Base-by-base conservation (phyloP, 2,797 vertebrate genomes). In the Australoheros facetus region DNA sequence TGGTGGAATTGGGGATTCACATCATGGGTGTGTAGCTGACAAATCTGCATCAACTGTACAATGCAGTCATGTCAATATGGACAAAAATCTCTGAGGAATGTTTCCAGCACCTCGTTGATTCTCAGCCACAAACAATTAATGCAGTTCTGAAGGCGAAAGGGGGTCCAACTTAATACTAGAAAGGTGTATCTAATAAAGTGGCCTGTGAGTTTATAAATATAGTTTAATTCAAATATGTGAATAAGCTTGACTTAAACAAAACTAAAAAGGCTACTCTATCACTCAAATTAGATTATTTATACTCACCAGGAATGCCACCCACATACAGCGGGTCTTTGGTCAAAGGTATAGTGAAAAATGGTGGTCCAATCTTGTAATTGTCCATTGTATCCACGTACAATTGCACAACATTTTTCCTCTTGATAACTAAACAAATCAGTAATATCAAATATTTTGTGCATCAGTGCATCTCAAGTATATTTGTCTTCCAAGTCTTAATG, bases 301-400 rank as follows among this genome's bases (percentile, higher is more conserved):
- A 66, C 85, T 89, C 95, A 99, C 98, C 97, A 96, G 97, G 97
- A 92, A 97, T 82, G 60, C 96, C 96, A 9, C 97, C 98, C 0
- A 99, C 92, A 91, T 97, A 96, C 11, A 99, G 92, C 4, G 95
- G 94, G 77, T 95, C 92, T 83, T 77, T 94, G 81, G 92, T 92
- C 82, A 1, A 79, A 34, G 89, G 83, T 3, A 75, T 53, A 7
- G 62, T 59, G 74, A 95, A 89, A 5, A 85, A 85, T 11, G 80
- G 91, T 55, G 91, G 93, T 72, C 94, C 95, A 26, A 94, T 94
- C 45, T 95, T 95, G 75, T 96, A 95, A 82, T 94, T 96, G 12
- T 90, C 96, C 54, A 95, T 83, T 21, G 95, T 89, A 80, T 96
- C 97, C 85, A 98, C 96, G 32, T 97, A 87, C 77, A 99, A 94